A percentile compares a stretch with the other conserved stretches of the same genome.
Conservation (phyloP, 92 coral and sea anemone species). For the Isaurus tuberculatus region DNA sequence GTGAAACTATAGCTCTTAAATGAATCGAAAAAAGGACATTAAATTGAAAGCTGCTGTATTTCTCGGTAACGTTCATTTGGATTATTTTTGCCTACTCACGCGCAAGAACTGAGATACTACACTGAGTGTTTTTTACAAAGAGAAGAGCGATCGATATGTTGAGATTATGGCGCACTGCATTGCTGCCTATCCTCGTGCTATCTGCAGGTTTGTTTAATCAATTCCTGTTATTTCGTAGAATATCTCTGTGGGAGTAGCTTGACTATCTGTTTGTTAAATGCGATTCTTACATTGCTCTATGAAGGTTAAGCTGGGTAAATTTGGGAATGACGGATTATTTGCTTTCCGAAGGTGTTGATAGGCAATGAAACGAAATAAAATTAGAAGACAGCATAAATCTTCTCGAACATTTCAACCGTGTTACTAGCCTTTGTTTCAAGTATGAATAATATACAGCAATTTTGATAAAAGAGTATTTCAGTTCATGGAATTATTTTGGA, state of each 20-base stretch:
- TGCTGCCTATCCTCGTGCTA: not conserved
- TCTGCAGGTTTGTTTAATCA: conserved; percentile 6
- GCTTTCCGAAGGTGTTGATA: not conserved
- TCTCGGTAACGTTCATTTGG: not conserved
- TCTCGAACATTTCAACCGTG: not conserved
- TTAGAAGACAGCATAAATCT: not conserved
- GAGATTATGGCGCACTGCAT: not conserved
- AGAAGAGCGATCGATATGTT: not conserved
- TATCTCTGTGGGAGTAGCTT: not conserved
- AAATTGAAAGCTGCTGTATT: not conserved
- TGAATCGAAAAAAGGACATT: not conserved
- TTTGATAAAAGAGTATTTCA: not conserved
- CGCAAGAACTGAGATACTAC: not conserved
- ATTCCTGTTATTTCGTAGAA: not conserved
- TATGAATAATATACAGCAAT: not conserved
- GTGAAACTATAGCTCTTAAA: not conserved
- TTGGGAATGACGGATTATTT: not conserved
- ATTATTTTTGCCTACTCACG: not conserved
- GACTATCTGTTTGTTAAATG: not conserved
- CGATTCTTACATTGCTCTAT: not conserved
- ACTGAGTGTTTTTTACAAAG: not conserved
- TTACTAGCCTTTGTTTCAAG: not conserved
- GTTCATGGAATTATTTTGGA: no score
- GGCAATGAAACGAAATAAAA: not conserved
- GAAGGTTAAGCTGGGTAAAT: not conserved